phyloP scores from a whole-genome alignment of 1,140 invertebrate species.

The Drosophila ambigua region DNA sequence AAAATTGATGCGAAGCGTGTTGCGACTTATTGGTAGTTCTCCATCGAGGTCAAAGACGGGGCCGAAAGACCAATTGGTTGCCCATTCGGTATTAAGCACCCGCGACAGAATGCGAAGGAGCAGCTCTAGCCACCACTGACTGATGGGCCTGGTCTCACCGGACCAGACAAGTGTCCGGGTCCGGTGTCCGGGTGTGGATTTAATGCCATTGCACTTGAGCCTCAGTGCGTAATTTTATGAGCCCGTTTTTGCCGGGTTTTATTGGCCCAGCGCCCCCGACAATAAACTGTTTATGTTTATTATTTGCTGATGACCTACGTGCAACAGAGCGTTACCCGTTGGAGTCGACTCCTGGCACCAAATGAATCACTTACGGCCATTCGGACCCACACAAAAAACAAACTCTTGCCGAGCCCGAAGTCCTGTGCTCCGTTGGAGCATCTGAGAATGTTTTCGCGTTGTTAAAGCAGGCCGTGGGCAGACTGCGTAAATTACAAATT shows the following conservation, averaged over 20 bases:
- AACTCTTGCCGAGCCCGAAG: conserved; percentile 26
- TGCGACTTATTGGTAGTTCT: conserved; percentile 33
- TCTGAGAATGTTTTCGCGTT: conserved; percentile 52
- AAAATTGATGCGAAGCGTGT: conserved; percentile 33
- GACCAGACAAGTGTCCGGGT: not conserved
- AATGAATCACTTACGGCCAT: conserved; percentile 78
- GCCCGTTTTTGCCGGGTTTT: conserved; percentile 71
- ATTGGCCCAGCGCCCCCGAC: conserved; percentile 70
- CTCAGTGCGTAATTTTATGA: conserved; percentile 77
- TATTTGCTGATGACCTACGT: conserved; percentile 83
- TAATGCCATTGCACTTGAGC: conserved; percentile 75
- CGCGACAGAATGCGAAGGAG: not conserved
- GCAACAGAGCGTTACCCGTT: conserved; percentile 52
- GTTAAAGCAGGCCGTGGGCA: conserved; percentile 68
- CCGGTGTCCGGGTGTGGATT: conserved; percentile 52
- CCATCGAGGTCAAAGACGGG: conserved; percentile 13
- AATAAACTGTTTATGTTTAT: conserved; percentile 83
- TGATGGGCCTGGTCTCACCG: not conserved
- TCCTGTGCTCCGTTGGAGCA: conserved; percentile 10
- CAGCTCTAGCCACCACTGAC: not conserved
- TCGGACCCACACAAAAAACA: conserved; percentile 28
- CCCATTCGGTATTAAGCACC: conserved; percentile 55
- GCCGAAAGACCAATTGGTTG: conserved; percentile 55
- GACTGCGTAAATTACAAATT: conserved; percentile 82
- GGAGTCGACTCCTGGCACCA: conserved; percentile 36